Base-by-base conservation (phyloP, 1,140 invertebrate species). In the Cryptotermes secundus region DNA sequence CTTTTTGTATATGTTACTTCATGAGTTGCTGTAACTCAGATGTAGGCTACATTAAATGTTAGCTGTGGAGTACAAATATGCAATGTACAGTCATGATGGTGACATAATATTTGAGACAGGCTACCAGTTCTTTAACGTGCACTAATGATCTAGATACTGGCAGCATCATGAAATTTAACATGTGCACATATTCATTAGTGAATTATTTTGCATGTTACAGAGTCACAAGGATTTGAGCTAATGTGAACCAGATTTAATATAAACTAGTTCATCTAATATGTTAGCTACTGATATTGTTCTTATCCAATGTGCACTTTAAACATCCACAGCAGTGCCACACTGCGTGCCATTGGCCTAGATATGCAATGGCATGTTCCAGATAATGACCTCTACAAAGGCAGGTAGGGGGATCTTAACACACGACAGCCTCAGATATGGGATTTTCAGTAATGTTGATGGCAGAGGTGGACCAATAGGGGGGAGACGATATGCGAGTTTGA, bases 401-500 rank as follows among this genome's bases (percentile, higher is more conserved):
- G n/a, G n/a, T 26, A 4, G 53, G 26, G 59, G 59, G 59, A 3
- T 34, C 31, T 93, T 94, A 95, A 90, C 94, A 94, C 86, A 93
- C 93, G 82, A 94, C 93, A 19, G 94, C 94, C 87, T 94, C 93
- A 85, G 94, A 94, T 89, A 95, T 95, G 65, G 94, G 94, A 89
- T 95, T 95, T 89, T 95, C 94, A 83, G 94, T 95, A 88, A 95
- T 95, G 89, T 94, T 93, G 88, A 95, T 95, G 87, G 93, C 92
- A 79, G 92, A 92, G 85, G 92, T 92, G 86, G 92, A 92, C 85
- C 84, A 84, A 36, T 85, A 81, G 24, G 42, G 83, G 22, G 85
- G 35, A 6, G 82, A 90, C 89, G 86, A 90, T 26, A 9, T 72
- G 91, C 87, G 92, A 92, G 83, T 89, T 85, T 87, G 85, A 79